Evolutionary conservation across 2,888 invertebrate species (phyloP).

Genomic region (Micropterix aruncella): DNA sequence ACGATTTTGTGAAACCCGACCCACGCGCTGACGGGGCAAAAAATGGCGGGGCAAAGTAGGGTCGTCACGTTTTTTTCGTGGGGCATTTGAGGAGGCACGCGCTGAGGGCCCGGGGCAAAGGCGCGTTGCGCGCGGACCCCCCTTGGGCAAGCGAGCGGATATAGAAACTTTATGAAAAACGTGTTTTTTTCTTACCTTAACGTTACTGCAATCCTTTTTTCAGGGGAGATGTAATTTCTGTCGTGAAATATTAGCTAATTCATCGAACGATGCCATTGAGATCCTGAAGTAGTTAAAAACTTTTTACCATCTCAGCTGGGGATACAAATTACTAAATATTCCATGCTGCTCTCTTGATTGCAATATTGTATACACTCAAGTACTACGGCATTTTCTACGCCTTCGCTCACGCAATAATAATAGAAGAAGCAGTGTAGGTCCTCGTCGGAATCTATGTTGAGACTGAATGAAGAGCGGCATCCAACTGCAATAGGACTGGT

Average conservation of each 20-base stretch:
- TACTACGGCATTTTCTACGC: constrained; percentile 3
- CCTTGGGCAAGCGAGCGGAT: too few relatives aligned
- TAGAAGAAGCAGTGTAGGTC: constrained; percentile 4
- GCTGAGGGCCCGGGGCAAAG: too few relatives aligned
- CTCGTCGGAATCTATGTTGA: constrained; percentile 5
- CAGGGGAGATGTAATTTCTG: constrained; percentile 4
- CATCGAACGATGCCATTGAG: constrained; percentile 1
- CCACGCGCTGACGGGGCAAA: too few relatives aligned
- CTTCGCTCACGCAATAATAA: constrained; percentile 4
- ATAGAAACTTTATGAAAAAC: too few relatives aligned
- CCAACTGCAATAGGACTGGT: too few relatives aligned
- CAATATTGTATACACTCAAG: constrained; percentile 3
- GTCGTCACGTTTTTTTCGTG: too few relatives aligned
- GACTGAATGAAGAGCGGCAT: constrained; percentile 2
- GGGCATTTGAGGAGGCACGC: too few relatives aligned
- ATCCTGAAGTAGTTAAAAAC: constrained; percentile 2
- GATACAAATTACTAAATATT: constrained; percentile 1
- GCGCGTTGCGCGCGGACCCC: too few relatives aligned
- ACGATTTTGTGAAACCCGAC: too few relatives aligned
- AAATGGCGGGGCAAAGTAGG: too few relatives aligned
- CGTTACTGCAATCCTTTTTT: constrained; percentile 3
- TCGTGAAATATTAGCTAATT: constrained; percentile 3
- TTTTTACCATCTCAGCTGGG: constrained; percentile 1
- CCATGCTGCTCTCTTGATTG: constrained; percentile 1
- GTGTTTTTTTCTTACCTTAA: constrained; percentile 1